These are phyloP conservation scores for Ctenomys sociabilis DNA, from an alignment of 2,113 vertebrate species.

Conservation along the genomic window DNA sequence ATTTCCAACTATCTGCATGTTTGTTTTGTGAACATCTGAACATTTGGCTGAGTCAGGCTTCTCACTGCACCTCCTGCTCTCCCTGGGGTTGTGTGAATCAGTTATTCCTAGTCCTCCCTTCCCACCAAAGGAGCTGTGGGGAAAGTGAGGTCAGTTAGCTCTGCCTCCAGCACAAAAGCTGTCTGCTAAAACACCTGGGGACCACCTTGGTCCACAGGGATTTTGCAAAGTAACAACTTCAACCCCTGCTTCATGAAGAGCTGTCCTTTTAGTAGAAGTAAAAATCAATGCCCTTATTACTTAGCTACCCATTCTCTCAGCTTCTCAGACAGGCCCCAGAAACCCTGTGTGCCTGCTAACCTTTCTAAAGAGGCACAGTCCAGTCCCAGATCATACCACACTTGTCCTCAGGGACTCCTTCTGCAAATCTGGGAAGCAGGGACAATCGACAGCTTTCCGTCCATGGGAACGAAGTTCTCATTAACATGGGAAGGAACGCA, in stretches of 20 bases:
- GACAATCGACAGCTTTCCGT: not conserved
- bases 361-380: not conserved
- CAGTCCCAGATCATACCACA: not conserved
- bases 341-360: not conserved
- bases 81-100: slow-evolving; percentile 54
- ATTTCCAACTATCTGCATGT: slow-evolving; percentile 64
- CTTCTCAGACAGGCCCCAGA: not conserved
- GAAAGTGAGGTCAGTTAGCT: not conserved
- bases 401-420: slow-evolving; percentile 1
- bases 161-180: slow-evolving; percentile 8
- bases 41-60: slow-evolving; percentile 30
- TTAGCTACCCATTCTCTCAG: not conserved
- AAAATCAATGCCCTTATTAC: not conserved
- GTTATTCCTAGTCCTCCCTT: slow-evolving; percentile 52
- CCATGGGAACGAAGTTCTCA: slow-evolving; percentile 56
- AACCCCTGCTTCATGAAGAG: not conserved
- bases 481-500: not conserved
- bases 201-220: not conserved
- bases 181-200: not conserved
- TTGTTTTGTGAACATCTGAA: slow-evolving; percentile 45
- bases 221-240: not conserved
- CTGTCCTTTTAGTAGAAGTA: not conserved
- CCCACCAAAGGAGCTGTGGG: slow-evolving; percentile 11
- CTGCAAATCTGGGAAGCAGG: not conserved
- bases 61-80: slow-evolving; percentile 27